Conservation (phyloP, 1,140 invertebrate genomes). For the Radopholus similis region DNA sequence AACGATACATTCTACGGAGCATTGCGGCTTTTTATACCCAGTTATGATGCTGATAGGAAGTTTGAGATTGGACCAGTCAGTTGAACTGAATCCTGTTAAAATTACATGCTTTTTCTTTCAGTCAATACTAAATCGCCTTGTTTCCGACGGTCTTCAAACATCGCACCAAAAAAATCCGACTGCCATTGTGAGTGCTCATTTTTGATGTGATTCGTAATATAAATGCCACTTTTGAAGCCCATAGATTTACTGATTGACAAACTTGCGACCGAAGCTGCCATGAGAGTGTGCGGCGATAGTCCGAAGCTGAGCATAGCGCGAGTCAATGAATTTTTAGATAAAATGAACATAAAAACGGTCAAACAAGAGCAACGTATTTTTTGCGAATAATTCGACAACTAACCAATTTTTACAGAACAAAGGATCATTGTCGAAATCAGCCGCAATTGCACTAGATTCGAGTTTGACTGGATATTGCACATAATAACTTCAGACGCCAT, state of each 20-base stretch:
- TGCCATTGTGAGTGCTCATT: not conserved
- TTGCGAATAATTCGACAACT: not conserved
- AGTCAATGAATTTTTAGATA: not conserved
- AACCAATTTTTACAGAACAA: constrained; percentile 3
- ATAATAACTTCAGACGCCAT: constrained; percentile 34
- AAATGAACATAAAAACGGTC: not conserved
- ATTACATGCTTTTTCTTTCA: not conserved
- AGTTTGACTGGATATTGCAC: constrained; percentile 31
- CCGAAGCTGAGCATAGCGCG: too few relatives aligned
- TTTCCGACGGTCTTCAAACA: not conserved
- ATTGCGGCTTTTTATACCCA: constrained; percentile 22
- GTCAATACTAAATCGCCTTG: not conserved
- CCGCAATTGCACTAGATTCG: constrained; percentile 18
- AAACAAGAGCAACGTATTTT: not conserved
- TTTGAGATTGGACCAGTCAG: constrained; percentile 26
- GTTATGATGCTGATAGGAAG: constrained; percentile 13
- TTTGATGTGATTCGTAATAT: not conserved
- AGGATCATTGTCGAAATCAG: not conserved
- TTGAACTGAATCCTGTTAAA: not conserved
- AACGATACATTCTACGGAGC: constrained; percentile 30
- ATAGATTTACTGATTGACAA: constrained; percentile 26
- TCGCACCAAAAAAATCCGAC: not conserved
- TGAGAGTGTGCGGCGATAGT: too few relatives aligned
- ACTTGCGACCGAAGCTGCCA: not conserved
- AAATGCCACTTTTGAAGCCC: constrained; percentile 1